Conservation (phyloP, 2,113 vertebrate genomes). For the Pachypanchax playfairii region DNA sequence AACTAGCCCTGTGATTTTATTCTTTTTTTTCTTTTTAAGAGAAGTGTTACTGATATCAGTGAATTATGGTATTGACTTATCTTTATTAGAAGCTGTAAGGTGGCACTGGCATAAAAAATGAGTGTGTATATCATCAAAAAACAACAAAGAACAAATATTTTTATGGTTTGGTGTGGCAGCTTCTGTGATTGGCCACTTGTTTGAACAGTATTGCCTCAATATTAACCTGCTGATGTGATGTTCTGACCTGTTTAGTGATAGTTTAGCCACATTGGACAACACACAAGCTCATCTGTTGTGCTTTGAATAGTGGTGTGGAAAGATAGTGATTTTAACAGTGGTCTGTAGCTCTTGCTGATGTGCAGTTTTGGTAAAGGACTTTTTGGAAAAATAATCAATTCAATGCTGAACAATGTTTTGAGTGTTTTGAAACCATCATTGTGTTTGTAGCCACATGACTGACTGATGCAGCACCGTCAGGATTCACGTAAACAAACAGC, state of each 20-base stretch:
- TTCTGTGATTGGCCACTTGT: conserved; percentile 51
- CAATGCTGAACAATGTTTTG: conserved; percentile 37
- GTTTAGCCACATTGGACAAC: conserved; percentile 57
- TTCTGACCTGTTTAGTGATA: conserved; percentile 64
- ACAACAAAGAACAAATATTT: conserved; percentile 10
- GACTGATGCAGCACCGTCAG: conserved; percentile 39
- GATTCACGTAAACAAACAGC: conserved; percentile 44
- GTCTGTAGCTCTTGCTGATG: conserved; percentile 61
- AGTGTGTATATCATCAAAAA: conserved; percentile 37
- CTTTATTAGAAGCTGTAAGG: conserved; percentile 63
- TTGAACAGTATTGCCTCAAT: conserved; percentile 76
- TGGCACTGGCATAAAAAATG: conserved; percentile 54
- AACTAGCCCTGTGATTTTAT: conserved; percentile 53
- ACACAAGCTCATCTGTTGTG: conserved; percentile 63
- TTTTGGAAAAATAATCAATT: conserved; percentile 20
- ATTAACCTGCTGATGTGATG: conserved; percentile 75
- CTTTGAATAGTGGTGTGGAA: conserved; percentile 62
- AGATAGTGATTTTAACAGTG: conserved; percentile 63
- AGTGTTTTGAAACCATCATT: conserved; percentile 47
- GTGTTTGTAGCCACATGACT: conserved; percentile 49
- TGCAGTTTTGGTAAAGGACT: conserved; percentile 50
- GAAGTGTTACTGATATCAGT: conserved; percentile 47
- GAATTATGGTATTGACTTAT: conserved; percentile 55
- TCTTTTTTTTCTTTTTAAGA: background rate
- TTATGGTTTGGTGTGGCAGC: conserved; percentile 41